Percentiles rank a stretch among this genome's conserved stretches.
Evolutionary conservation across 2,888 invertebrate genomes (phyloP).

Genomic region (Pheosia gnoma): DNA sequence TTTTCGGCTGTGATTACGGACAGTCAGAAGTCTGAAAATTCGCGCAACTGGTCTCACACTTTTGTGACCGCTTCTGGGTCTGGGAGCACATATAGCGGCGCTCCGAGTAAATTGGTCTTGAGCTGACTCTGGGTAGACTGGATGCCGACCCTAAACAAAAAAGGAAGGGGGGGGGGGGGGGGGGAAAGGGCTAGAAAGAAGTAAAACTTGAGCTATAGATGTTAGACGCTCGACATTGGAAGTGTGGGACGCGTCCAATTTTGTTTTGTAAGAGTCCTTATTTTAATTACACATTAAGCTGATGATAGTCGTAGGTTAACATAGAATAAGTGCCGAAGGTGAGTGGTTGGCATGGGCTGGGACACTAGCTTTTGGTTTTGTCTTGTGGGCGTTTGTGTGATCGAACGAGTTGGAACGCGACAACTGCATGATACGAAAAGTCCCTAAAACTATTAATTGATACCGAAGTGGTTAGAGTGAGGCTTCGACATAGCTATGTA

Average conservation of each 20-base stretch:
- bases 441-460: constrained; percentile 57
- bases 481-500: constrained; percentile 66
- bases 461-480: constrained; percentile 52
- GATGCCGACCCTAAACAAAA: too few relatives aligned
- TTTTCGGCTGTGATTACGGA: too few relatives aligned
- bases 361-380: constrained; percentile 79
- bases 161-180: too few relatives aligned
- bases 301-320: constrained; percentile 25
- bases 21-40: too few relatives aligned
- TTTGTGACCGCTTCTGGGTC: too few relatives aligned
- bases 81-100: too few relatives aligned
- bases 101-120: too few relatives aligned
- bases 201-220: too few relatives aligned
- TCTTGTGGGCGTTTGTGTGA: constrained; percentile 69
- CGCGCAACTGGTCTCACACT: too few relatives aligned
- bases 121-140: too few relatives aligned
- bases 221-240: neutral
- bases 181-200: too few relatives aligned
- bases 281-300: constrained; percentile 4
- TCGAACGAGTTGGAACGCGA: constrained; percentile 36
- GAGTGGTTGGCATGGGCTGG: constrained; percentile 73
- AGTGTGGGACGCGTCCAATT: neutral
- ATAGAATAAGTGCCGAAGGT: constrained; percentile 47
- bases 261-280: neutral
- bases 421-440: constrained; percentile 60